Base-by-base conservation (phyloP, 2,797 vertebrate species). In the Pantherophis vulpinus region DNA sequence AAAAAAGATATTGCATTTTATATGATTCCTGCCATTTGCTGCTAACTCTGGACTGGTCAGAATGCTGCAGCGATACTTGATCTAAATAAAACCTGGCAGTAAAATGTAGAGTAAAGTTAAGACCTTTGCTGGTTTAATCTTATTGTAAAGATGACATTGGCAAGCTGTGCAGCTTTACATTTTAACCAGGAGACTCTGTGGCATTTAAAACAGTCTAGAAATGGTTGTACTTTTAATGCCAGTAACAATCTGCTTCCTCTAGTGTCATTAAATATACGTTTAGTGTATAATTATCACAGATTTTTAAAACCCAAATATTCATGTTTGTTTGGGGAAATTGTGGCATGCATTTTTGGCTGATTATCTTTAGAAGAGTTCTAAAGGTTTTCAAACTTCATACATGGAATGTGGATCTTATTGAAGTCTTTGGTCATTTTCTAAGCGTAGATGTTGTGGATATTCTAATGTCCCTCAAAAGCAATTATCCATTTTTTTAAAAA, bases 131-230 rank as follows among this genome's bases (percentile, higher is more conserved):
- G 97, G 97, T 98, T 97, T 97, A 97, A 98, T 97, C 97, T 98
- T 98, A 97, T 96, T 96, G 94, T 98, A 97, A 98, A 98, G 97
- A 97, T 98, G 98, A 98, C 97, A 98, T 98, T 98, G 97, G 98
- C 98, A 98, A 99, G 99, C 98, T 99, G 99, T 99, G 98, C 99
- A 98, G 98, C 99, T 99, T 99, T 99, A 99, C 98, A 98, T 98
- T 98, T 98, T 98, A 98, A 99, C 98, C 98, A 98, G 98, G 98
- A 98, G 99, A 99, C 99, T 99, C 99, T 99, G 99, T 99, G 99
- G 99, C 99, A 99, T 99, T 99, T 98, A 98, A 98, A 98, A 98
- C 97, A 98, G 98, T 99, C 98, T 98, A 99, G 98, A 98, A 98
- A 98, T 98, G 98, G 98, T 99, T 99, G 98, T 98, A 98, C 98